These are phyloP conservation scores for Bombus balteatus DNA, from an alignment of 1,140 invertebrate species.

Conservation along the genomic window DNA sequence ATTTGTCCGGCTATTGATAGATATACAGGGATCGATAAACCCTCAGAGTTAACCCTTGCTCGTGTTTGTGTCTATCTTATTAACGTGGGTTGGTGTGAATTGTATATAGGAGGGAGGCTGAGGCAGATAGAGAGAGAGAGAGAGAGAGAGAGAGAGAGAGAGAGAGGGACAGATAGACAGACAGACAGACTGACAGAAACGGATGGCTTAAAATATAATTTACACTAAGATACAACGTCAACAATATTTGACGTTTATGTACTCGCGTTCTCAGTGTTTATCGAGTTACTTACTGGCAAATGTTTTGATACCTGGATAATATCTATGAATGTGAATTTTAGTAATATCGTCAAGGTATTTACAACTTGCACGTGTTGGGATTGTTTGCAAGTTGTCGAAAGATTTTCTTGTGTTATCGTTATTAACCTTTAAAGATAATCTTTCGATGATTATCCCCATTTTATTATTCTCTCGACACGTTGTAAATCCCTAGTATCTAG, in stretches of 20 bases:
- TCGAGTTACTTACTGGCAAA: not conserved
- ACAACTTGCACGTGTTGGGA: not conserved
- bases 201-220: conserved; percentile 12
- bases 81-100: no score
- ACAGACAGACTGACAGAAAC: no score
- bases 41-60: not conserved
- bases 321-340: not conserved
- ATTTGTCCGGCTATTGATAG: conserved; percentile 4
- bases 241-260: conserved; percentile 10
- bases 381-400: not conserved
- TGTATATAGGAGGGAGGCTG: no score
- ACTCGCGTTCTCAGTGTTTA: conserved; percentile 3
- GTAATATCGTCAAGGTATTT: no score
- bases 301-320: conserved; percentile 11
- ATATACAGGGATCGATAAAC: conserved; percentile 7
- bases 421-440: no score
- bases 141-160: no score
- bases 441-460: no score
- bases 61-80: not conserved
- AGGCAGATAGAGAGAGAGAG: no score
- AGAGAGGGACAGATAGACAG: no score
- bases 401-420: not conserved
- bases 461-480: not conserved
- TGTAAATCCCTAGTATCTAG: not conserved
- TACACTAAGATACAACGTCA: not conserved